phyloP scores from a whole-genome alignment of 1,140 invertebrate genomes.

The Leptopilina clavipes region DNA sequence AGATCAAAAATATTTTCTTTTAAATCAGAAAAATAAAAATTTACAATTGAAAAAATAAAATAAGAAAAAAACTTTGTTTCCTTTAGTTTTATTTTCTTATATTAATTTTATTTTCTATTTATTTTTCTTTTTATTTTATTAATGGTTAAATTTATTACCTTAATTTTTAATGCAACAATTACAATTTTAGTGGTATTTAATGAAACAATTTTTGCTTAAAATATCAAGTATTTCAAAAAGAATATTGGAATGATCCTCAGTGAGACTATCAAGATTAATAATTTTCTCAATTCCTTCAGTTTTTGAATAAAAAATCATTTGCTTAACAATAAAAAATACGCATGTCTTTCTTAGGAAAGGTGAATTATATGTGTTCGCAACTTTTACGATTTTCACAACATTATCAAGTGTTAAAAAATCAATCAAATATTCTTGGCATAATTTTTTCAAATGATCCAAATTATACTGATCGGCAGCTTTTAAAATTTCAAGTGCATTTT shows the following conservation, averaged over 20 bases:
- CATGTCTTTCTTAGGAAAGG: not conserved
- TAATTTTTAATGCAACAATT: not conserved
- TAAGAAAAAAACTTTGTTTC: too few species aligned
- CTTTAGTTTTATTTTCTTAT: too few species aligned
- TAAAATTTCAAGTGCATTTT: not conserved
- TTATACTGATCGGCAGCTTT: slow-evolving; percentile 2
- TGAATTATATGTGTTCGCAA: not conserved
- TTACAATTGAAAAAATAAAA: too few species aligned
- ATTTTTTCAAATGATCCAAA: not conserved
- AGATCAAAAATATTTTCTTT: too few species aligned
- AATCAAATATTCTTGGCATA: slow-evolving; percentile 13
- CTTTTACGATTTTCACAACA: not conserved
- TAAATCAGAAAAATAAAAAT: too few species aligned
- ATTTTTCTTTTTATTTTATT: too few species aligned
- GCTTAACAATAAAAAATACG: not conserved
- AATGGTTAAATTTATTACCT: too few species aligned
- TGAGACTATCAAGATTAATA: not conserved
- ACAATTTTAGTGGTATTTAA: not conserved
- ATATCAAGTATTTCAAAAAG: not conserved
- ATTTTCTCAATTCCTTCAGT: not conserved
- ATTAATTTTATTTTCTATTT: too few species aligned
- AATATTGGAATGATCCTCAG: not conserved
- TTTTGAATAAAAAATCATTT: not conserved
- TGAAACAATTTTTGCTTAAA: not conserved
- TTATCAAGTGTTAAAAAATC: not conserved